phyloP scores from a whole-genome alignment of 2,113 vertebrate species.

The Lepus americanus region DNA sequence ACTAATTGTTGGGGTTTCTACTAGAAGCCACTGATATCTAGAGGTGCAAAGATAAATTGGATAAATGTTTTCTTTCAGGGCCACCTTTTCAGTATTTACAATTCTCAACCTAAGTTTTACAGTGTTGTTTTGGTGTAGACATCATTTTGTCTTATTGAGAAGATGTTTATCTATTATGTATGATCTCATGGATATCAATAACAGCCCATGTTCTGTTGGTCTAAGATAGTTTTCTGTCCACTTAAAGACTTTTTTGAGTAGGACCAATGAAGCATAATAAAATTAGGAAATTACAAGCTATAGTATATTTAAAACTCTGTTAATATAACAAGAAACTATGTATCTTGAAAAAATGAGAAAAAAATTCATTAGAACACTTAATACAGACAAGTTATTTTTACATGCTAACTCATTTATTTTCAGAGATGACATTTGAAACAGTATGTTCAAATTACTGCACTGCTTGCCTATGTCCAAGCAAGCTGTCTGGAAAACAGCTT shows the following conservation, averaged over 20 bases:
- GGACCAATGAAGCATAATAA: not conserved
- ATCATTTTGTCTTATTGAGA: slow-evolving; percentile 3
- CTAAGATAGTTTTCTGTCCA: not conserved
- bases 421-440: not conserved
- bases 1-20: not conserved
- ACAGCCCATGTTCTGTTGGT: not conserved
- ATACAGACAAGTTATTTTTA: not conserved
- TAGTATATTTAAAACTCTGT: not conserved
- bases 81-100: not conserved
- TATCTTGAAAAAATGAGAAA: not conserved
- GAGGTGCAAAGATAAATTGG: not conserved
- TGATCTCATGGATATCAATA: not conserved
- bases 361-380: not conserved
- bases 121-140: not conserved
- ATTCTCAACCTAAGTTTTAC: not conserved
- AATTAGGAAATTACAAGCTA: not conserved
- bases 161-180: not conserved
- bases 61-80: not conserved
- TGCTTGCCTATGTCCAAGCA: not conserved
- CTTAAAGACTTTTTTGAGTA: not conserved
- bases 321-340: not conserved
- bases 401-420: not conserved
- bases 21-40: not conserved
- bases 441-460: not conserved
- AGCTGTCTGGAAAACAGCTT: not conserved